Evolutionary conservation across 2,888 invertebrate genomes (phyloP).

Genomic region (Allophyes oxyacanthae): DNA sequence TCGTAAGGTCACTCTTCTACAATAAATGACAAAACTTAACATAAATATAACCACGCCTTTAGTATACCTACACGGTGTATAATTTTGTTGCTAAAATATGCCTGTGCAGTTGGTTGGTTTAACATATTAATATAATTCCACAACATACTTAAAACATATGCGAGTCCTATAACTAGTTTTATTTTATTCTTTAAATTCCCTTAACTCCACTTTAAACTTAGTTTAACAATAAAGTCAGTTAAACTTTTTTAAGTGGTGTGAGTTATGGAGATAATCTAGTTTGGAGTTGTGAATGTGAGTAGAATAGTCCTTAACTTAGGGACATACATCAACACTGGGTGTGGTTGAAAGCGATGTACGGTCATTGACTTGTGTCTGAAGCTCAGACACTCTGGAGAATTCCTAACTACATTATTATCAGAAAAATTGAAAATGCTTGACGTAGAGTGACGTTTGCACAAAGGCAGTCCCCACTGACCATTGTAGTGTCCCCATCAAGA

Average conservation of each 20-base stretch:
- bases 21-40: no score
- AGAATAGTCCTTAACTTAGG: conserved; percentile 35
- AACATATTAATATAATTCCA: no score
- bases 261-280: conserved; percentile 34
- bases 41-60: no score
- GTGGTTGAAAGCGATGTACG: conserved; percentile 7
- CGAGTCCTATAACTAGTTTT: background rate
- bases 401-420: conserved; percentile 24
- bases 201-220: conserved; percentile 7
- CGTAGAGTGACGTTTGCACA: conserved; percentile 26
- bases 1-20: no score
- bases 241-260: conserved; percentile 41
- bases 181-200: conserved; percentile 18
- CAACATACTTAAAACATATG: no score
- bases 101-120: no score
- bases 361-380: conserved; percentile 20
- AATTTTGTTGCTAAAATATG: no score
- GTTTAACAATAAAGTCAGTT: conserved; percentile 22
- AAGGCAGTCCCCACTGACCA: conserved; percentile 21
- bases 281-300: conserved; percentile 28
- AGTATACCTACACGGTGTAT: no score
- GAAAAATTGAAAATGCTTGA: conserved; percentile 19
- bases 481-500: conserved; percentile 32
- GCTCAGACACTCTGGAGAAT: conserved; percentile 42
- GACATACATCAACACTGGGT: conserved; percentile 16